These are phyloP conservation scores for Liolophura sinensis DNA, from an alignment of 1,140 invertebrate species.

Conservation along the genomic window DNA sequence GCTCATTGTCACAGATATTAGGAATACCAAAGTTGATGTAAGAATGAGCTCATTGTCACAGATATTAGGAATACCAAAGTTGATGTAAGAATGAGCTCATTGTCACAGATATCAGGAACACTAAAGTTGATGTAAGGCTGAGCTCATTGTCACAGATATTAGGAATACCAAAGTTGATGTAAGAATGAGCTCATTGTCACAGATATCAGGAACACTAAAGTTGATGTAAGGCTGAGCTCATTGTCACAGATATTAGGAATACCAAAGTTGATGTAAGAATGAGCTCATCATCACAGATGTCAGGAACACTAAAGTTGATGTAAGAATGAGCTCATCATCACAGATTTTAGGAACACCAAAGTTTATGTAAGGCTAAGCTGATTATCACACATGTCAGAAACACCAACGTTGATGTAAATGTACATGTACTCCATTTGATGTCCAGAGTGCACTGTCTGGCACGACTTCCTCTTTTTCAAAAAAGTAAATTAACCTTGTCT, in stretches of 20 bases:
- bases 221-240: too few relatives aligned
- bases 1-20: slow-evolving; percentile 48
- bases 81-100: too few relatives aligned
- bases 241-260: slow-evolving; percentile 47
- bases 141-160: slow-evolving; percentile 47
- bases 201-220: slow-evolving; percentile 45
- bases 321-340: too few relatives aligned
- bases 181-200: too few relatives aligned
- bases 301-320: slow-evolving; percentile 46
- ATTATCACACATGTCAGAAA: slow-evolving; percentile 48
- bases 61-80: slow-evolving; percentile 48
- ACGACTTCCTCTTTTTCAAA: too few relatives aligned
- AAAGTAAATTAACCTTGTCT: too few relatives aligned
- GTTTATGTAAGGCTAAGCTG: too few relatives aligned
- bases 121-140: slow-evolving; percentile 48
- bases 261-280: slow-evolving; percentile 48
- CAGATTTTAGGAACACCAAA: slow-evolving; percentile 47
- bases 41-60: too few relatives aligned
- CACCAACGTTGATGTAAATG: slow-evolving; percentile 41
- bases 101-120: slow-evolving; percentile 47
- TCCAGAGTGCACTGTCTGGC: too few relatives aligned
- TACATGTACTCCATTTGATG: too few relatives aligned
- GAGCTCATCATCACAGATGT: slow-evolving; percentile 49
- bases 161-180: slow-evolving; percentile 48
- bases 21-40: slow-evolving; percentile 47